These are phyloP conservation scores for Halictus quadricinctus DNA, from an alignment of 2,888 invertebrate species.

Conservation along the genomic window DNA sequence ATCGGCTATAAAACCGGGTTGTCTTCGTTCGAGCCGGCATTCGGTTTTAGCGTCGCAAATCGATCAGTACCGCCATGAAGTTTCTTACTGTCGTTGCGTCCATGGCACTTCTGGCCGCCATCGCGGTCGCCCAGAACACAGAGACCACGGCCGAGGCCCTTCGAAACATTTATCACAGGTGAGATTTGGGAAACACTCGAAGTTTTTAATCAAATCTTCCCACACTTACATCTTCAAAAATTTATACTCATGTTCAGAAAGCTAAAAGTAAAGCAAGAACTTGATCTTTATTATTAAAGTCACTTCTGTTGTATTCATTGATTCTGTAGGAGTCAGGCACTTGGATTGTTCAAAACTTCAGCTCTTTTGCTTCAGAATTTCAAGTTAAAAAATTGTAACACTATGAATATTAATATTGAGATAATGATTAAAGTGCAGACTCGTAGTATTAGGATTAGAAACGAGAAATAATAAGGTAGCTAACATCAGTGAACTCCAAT, in stretches of 20 bases:
- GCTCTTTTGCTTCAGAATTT: too few relatives aligned
- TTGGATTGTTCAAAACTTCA: too few relatives aligned
- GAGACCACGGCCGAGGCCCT: constrained; percentile 77
- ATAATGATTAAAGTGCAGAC: too few relatives aligned
- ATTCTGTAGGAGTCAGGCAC: too few relatives aligned
- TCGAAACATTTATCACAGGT: constrained; percentile 79
- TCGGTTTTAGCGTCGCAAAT: constrained; percentile 80
- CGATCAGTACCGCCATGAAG: constrained; percentile 77
- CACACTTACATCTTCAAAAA: not conserved
- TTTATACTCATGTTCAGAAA: not conserved
- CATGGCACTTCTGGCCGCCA: constrained; percentile 71
- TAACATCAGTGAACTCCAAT: too few relatives aligned
- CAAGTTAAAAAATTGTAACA: too few relatives aligned
- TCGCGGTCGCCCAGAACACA: constrained; percentile 70
- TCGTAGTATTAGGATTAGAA: not conserved
- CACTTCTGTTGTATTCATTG: not conserved
- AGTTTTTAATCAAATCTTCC: not conserved
- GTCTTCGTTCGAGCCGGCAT: constrained; percentile 77
- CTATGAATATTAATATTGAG: too few relatives aligned
- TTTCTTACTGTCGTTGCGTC: constrained; percentile 71
- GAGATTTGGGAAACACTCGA: constrained; percentile 33
- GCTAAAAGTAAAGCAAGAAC: not conserved
- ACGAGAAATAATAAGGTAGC: too few relatives aligned
- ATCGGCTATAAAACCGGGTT: constrained; percentile 80
- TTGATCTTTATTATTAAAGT: not conserved